Percentiles rank a stretch among this genome's conserved stretches.
Evolutionary conservation across 2,797 vertebrate species (phyloP).

Genomic region (Onychomys arenicola): DNA sequence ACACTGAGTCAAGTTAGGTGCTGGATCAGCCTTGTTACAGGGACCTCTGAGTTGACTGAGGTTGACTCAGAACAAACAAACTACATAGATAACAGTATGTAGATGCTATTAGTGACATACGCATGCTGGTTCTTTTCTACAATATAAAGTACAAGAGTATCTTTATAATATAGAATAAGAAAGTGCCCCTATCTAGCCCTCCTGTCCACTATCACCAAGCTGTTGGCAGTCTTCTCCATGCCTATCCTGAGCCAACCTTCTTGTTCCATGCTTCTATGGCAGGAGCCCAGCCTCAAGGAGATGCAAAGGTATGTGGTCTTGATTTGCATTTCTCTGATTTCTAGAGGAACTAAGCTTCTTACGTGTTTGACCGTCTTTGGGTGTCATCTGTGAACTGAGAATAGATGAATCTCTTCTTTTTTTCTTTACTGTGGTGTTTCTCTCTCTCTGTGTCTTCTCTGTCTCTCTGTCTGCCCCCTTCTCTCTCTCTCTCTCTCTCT

Average conservation of each 20-base stretch:
- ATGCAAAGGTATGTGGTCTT: not conserved
- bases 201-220: not conserved
- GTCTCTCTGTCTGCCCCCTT: no score
- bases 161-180: not conserved
- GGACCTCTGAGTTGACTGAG: not conserved
- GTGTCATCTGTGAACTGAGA: not conserved
- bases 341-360: not conserved
- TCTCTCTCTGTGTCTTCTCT: not conserved
- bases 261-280: not conserved
- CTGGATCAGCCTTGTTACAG: not conserved
- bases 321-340: not conserved
- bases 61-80: not conserved
- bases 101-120: not conserved
- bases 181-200: not conserved
- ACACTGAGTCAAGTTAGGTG: not conserved
- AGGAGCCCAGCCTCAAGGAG: no score
- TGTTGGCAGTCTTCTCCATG: not conserved
- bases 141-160: not conserved
- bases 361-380: not conserved
- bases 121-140: not conserved
- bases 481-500: not conserved
- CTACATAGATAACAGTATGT: not conserved
- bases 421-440: not conserved
- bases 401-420: not conserved
- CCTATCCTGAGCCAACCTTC: no score